phyloP scores from a whole-genome alignment of 2,888 invertebrate species.

The Mesorhabditis sp. region DNA sequence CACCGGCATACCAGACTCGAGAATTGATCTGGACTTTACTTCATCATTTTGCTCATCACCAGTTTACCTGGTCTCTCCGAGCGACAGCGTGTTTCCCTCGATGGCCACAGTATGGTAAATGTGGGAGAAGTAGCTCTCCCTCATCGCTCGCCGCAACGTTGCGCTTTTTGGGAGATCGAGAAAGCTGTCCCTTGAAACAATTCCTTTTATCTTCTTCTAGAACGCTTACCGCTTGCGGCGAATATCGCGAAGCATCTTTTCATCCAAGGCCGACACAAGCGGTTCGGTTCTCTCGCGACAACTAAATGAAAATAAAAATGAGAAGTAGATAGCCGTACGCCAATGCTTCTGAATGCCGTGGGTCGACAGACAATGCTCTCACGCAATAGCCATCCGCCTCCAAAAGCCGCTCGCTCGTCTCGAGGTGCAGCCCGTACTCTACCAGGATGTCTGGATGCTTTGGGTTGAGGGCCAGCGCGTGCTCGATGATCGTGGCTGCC shows the following conservation, averaged over 20 bases:
- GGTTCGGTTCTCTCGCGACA: constrained; percentile 81
- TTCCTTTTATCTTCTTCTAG: constrained; percentile 65
- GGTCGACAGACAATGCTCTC: constrained; percentile 77
- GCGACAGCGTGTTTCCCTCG: constrained; percentile 92
- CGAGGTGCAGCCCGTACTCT: constrained; percentile 60
- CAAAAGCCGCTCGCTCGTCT: constrained; percentile 69
- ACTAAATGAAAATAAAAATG: constrained; percentile 22
- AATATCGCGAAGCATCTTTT: constrained; percentile 72
- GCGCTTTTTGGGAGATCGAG: constrained; percentile 64
- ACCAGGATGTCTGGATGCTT: constrained; percentile 86
- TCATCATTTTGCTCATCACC: neutral
- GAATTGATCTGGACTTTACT: constrained; percentile 60
- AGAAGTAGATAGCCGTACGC: constrained; percentile 23
- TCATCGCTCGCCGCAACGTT: constrained; percentile 78
- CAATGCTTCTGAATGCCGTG: constrained; percentile 68
- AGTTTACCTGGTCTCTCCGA: constrained; percentile 78
- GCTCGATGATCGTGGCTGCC: constrained; percentile 65
- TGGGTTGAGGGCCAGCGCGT: constrained; percentile 85
- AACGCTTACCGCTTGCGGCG: constrained; percentile 74
- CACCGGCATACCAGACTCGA: constrained; percentile 78
- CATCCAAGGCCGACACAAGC: constrained; percentile 81
- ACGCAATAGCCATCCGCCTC: constrained; percentile 83
- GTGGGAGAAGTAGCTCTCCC: constrained; percentile 87
- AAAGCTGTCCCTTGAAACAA: constrained; percentile 24
- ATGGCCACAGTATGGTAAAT: constrained; percentile 95